These are phyloP conservation scores for Triplophysa yarkandensis DNA, from an alignment of 2,797 vertebrate genomes.

Conservation along the genomic window DNA sequence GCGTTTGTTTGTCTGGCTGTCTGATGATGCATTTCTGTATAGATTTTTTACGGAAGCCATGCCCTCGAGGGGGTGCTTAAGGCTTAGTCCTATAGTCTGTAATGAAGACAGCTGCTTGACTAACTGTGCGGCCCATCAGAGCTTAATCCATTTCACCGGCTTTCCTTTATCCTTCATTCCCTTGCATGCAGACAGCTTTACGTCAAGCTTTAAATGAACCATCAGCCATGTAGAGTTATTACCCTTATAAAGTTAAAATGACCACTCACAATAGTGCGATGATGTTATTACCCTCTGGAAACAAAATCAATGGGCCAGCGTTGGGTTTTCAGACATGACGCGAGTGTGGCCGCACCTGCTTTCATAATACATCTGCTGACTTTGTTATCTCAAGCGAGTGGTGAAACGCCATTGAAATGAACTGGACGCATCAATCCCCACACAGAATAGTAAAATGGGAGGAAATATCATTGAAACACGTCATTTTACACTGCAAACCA, in stretches of 20 bases:
- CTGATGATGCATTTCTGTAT: slow-evolving; percentile 48
- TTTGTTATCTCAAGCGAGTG: slow-evolving; percentile 70
- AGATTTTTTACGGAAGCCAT: slow-evolving; percentile 40
- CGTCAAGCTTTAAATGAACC: slow-evolving; percentile 67
- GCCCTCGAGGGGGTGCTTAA: slow-evolving; percentile 50
- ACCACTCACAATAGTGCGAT: slow-evolving; percentile 66
- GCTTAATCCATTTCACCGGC: slow-evolving; percentile 44
- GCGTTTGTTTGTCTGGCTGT: slow-evolving; percentile 39
- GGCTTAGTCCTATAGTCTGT: slow-evolving; percentile 45
- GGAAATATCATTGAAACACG: slow-evolving; percentile 48
- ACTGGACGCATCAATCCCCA: slow-evolving; percentile 69
- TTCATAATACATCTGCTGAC: slow-evolving; percentile 79
- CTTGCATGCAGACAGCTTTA: slow-evolving; percentile 48
- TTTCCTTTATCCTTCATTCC: slow-evolving; percentile 38
- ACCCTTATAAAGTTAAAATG: slow-evolving; percentile 74
- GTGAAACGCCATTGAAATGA: slow-evolving; percentile 55
- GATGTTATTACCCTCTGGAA: slow-evolving; percentile 65
- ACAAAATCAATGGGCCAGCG: slow-evolving; percentile 76
- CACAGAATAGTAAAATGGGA: slow-evolving; percentile 64
- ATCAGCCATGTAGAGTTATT: slow-evolving; percentile 71
- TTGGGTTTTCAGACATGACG: slow-evolving; percentile 69
- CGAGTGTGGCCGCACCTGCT: slow-evolving; percentile 71
- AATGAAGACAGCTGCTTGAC: slow-evolving; percentile 51
- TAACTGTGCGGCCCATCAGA: slow-evolving; percentile 43
- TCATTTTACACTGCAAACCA: not conserved